Percentiles rank a stretch among this genome's conserved stretches.
phyloP scores from a whole-genome alignment of 1,140 invertebrate genomes.

The Temnothorax curvispinosus region DNA sequence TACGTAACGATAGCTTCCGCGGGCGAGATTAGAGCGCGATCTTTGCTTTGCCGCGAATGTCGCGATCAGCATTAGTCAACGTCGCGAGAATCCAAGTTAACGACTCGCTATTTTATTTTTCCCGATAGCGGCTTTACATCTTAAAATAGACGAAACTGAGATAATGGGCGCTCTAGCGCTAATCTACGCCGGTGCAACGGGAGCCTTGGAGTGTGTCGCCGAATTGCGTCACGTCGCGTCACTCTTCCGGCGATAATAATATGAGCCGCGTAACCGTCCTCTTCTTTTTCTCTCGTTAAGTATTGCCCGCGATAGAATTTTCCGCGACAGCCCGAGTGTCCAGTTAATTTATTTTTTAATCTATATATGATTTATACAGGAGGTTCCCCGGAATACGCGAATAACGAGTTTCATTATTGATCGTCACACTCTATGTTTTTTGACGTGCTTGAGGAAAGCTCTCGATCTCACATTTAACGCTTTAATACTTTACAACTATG shows the following conservation, averaged over 20 bases:
- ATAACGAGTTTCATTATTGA: background rate
- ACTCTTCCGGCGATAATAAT: constrained; percentile 52
- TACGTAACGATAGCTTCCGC: background rate
- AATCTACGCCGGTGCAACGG: background rate
- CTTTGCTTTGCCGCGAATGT: background rate
- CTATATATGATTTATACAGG: background rate
- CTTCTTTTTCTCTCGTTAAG: background rate
- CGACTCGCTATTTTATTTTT: background rate
- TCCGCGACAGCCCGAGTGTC: background rate
- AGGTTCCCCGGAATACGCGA: background rate
- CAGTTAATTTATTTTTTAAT: background rate
- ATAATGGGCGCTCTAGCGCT: constrained; percentile 9
- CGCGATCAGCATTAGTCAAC: background rate
- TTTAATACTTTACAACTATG: too few species aligned
- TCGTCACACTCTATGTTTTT: too few species aligned
- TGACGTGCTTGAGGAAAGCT: too few species aligned
- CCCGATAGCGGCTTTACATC: background rate
- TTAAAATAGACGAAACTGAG: constrained; percentile 17
- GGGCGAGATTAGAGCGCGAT: background rate
- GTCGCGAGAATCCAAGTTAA: background rate
- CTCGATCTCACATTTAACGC: too few species aligned
- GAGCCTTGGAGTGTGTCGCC: constrained; percentile 17
- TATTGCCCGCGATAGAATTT: background rate
- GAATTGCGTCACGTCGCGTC: constrained; percentile 55
- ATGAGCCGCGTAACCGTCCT: background rate